Evolutionary conservation across 2,113 vertebrate genomes (phyloP).

Genomic region (Platysternon megacephalum): DNA sequence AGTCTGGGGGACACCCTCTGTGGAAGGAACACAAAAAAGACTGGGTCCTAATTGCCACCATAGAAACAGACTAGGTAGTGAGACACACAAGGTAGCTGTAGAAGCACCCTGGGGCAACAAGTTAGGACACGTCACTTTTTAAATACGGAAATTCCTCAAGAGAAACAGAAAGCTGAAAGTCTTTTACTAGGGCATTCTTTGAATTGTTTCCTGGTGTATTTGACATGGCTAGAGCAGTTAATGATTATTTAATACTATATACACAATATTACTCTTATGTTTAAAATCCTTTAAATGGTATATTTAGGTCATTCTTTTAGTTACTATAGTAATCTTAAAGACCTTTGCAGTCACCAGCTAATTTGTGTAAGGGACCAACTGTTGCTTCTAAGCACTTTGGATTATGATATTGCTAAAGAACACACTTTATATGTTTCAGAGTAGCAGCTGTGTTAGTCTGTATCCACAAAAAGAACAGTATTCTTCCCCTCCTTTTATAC

Average conservation of each 20-base stretch:
- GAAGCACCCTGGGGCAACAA: neutral
- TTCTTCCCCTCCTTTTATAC: neutral
- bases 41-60: neutral
- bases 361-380: slow-evolving; percentile 52
- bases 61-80: neutral
- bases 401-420: slow-evolving; percentile 38
- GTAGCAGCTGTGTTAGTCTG: no score
- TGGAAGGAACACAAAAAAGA: neutral
- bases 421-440: slow-evolving; percentile 20
- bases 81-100: neutral
- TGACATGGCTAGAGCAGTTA: slow-evolving; percentile 12
- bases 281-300: slow-evolving; percentile 64
- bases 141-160: neutral
- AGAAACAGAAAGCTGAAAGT: neutral
- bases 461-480: neutral
- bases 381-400: slow-evolving; percentile 56
- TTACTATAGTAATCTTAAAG: slow-evolving; percentile 69
- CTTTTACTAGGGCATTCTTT: neutral
- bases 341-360: slow-evolving; percentile 65
- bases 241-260: neutral
- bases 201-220: neutral
- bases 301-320: slow-evolving; percentile 67
- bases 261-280: slow-evolving; percentile 54
- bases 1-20: neutral
- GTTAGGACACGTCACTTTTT: neutral